These are phyloP conservation scores for Macrophya annulata DNA, from an alignment of 2,888 invertebrate species.

Conservation along the genomic window DNA sequence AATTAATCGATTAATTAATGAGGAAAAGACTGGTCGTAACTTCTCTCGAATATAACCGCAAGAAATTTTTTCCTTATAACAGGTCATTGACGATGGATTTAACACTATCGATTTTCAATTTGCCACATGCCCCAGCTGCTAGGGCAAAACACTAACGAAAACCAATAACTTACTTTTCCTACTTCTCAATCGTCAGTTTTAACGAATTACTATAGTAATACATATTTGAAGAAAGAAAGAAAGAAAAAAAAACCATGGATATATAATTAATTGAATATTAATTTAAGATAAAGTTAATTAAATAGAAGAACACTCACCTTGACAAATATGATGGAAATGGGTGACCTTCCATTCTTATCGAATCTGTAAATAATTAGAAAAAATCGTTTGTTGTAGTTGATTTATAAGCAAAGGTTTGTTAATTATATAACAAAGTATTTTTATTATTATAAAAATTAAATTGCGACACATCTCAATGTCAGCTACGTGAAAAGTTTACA, in stretches of 20 bases:
- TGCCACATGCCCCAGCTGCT: slow-evolving; percentile 20
- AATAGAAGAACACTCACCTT: slow-evolving; percentile 32
- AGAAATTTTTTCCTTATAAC: background rate
- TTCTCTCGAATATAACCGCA: background rate
- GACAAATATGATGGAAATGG: slow-evolving; percentile 34
- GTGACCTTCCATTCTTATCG: slow-evolving; percentile 49
- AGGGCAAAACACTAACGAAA: background rate
- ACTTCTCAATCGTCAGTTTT: background rate
- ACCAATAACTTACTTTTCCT: slow-evolving; percentile 11
- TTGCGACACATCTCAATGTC: background rate
- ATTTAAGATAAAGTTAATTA: background rate
- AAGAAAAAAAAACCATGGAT: too few relatives aligned
- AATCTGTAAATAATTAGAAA: slow-evolving; percentile 16
- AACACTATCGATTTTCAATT: slow-evolving; percentile 30
- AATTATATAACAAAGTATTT: background rate
- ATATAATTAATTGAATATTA: background rate
- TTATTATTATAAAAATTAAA: background rate
- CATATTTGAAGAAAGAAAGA: background rate
- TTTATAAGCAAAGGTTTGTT: background rate
- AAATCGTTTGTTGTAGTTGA: background rate
- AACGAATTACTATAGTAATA: too few relatives aligned
- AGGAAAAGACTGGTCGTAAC: background rate
- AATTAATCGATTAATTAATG: background rate
- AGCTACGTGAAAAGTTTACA: background rate
- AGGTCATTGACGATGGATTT: background rate